A percentile compares a stretch with the other conserved stretches of the same genome.
Evolutionary conservation across 2,888 invertebrate genomes (phyloP).

Genomic region (Lagria hirta): DNA sequence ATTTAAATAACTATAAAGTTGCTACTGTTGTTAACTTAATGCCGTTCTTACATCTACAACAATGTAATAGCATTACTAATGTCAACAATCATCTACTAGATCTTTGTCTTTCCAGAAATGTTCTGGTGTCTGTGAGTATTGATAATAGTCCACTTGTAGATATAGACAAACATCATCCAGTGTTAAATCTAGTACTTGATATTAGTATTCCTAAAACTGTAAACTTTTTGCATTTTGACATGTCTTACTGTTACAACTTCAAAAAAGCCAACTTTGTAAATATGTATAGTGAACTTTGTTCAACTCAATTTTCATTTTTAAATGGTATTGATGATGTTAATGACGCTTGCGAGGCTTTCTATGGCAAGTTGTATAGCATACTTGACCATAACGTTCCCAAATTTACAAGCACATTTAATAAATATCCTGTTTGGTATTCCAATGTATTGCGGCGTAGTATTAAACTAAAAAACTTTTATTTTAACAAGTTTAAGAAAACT

Average conservation of each 20-base stretch:
- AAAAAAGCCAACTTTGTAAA: neutral
- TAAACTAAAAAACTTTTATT: constrained; percentile 1
- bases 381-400: constrained; percentile 1
- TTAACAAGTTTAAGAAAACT: constrained; percentile 1
- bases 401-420: constrained; percentile 1
- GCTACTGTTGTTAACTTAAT: neutral
- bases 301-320: neutral
- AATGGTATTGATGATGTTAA: neutral
- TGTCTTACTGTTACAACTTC: constrained; percentile 1
- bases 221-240: constrained; percentile 1
- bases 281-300: neutral
- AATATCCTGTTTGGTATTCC: neutral
- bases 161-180: constrained; percentile 3
- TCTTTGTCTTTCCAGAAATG: neutral
- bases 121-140: neutral
- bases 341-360: constrained; percentile 1
- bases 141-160: neutral
- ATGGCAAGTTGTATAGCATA: neutral
- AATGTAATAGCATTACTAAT: neutral
- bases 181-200: neutral
- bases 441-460: neutral
- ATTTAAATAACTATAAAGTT: neutral
- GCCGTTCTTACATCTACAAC: neutral
- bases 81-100: constrained; percentile 1
- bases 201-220: neutral